A percentile compares a stretch with the other conserved stretches of the same genome.
Conservation (phyloP, 2,797 vertebrate species). For the Manis javanica region DNA sequence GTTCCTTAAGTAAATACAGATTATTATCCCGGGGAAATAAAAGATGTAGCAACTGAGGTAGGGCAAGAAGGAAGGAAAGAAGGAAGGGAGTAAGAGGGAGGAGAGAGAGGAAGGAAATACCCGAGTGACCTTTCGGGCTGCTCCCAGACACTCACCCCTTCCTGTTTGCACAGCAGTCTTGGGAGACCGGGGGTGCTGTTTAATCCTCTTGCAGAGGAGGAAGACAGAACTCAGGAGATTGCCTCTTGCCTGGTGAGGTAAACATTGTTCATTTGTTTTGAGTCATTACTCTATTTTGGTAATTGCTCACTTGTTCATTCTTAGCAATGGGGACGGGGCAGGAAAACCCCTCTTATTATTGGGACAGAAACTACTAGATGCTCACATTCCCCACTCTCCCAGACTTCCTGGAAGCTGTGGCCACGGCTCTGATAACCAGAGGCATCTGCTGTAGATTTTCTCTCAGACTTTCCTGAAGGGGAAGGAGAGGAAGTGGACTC, state of each 20-base stretch:
- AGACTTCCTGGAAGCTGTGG: not conserved
- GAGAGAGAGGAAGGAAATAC: rapidly evolving
- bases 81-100: too few species aligned
- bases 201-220: not conserved
- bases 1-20: not conserved
- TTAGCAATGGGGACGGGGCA: not conserved
- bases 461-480: not conserved
- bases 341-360: not conserved
- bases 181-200: not conserved
- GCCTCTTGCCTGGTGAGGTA: not conserved
- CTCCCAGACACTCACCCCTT: not conserved
- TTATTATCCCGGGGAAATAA: not conserved
- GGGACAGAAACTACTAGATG: not conserved
- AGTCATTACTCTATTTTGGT: not conserved
- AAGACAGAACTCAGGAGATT: not conserved
- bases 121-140: not conserved
- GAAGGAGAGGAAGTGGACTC: not conserved
- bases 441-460: not conserved
- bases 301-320: not conserved
- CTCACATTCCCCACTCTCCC: not conserved
- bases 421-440: not conserved
- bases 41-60: not conserved
- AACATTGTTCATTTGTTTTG: not conserved
- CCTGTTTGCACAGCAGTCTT: not conserved
- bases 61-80: not conserved